phyloP scores from a whole-genome alignment of 2,888 invertebrate genomes.

The Globia sparganii region DNA sequence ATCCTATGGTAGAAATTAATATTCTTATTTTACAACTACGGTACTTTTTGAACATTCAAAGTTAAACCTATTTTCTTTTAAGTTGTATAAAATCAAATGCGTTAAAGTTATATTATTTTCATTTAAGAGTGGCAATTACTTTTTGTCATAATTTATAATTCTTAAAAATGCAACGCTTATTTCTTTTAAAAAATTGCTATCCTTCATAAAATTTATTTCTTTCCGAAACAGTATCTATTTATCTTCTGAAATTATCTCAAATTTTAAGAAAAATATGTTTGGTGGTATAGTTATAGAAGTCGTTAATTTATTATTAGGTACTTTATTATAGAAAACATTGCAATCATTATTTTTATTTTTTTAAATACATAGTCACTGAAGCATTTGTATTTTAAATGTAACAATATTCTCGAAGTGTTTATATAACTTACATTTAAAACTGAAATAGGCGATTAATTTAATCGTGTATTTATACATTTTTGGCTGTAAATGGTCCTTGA shows the following conservation, averaged over 20 bases:
- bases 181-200: slow-evolving; percentile 50
- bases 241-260: slow-evolving; percentile 40
- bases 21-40: slow-evolving; percentile 58
- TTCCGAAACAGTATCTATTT: slow-evolving; percentile 49
- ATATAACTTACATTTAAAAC: slow-evolving; percentile 62
- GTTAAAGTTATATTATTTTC: slow-evolving; percentile 45
- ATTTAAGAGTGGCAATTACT: slow-evolving; percentile 55
- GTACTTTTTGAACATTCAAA: slow-evolving; percentile 65
- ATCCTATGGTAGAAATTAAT: slow-evolving; percentile 63
- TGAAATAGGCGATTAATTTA: slow-evolving; percentile 54
- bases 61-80: slow-evolving; percentile 60
- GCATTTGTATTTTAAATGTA: slow-evolving; percentile 57
- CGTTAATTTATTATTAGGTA: slow-evolving; percentile 58
- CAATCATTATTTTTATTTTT: slow-evolving; percentile 56
- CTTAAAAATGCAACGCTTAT: slow-evolving; percentile 61
- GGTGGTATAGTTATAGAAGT: slow-evolving; percentile 59
- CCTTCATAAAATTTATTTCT: slow-evolving; percentile 46
- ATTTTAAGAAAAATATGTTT: slow-evolving; percentile 66
- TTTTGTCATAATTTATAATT: slow-evolving; percentile 52
- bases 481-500: slow-evolving; percentile 59
- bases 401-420: slow-evolving; percentile 42
- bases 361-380: slow-evolving; percentile 64
- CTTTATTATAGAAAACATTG: slow-evolving; percentile 58
- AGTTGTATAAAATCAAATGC: slow-evolving; percentile 63
- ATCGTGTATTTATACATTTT: slow-evolving; percentile 61